Evolutionary conservation across 2,888 invertebrate genomes (phyloP), one percentile per base, ranked within the genome.

Genomic region (Abscondita cerata): DNA sequence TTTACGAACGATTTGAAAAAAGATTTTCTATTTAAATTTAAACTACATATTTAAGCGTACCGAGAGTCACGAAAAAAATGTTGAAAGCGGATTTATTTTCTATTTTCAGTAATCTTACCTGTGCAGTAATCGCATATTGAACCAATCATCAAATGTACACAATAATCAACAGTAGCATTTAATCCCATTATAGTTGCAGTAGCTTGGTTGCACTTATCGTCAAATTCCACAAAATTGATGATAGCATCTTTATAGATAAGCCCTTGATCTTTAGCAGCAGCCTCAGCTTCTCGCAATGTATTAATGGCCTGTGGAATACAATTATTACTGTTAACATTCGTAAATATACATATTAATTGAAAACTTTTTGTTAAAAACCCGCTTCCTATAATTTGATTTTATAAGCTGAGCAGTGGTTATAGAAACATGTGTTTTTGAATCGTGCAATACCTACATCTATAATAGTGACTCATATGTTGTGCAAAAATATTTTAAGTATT

Each of bases 101-200:
- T 16, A 44, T 38, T 19, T 31, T 44, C 33, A 41, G 48, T 33
- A 15, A 20, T 51, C 88, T 86, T 81, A 93, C 93, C 93, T 53
- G 93, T 79, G 20, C 90, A 87, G 77, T 89, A 92, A 73, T 94
- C 93, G 71, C 93, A 94, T 0, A 89, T 85, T 0, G 93, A 92
- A 8, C 93, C 93, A 70, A 94, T 87, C 72, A 93, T 88, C 0
- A 92, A 87, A 73, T 93, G 89, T 0, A 89, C 87, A 76, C 91
- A 91, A 71, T 88, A 85, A 61, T 86, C 81, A 11, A 83, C 85
- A 75, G 88, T 88, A 1, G 89, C 89, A 70, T 91, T 88, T 71
- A 93, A 88, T 1, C 91, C 88, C 0, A 86, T 85, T 51, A 89
- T 87, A 52, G 90, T 86, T 0, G 90, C 91, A 75, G 87, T 86